These are phyloP conservation scores for Nymphalis polychloros DNA, from an alignment of 2,888 invertebrate genomes.

Conservation along the genomic window DNA sequence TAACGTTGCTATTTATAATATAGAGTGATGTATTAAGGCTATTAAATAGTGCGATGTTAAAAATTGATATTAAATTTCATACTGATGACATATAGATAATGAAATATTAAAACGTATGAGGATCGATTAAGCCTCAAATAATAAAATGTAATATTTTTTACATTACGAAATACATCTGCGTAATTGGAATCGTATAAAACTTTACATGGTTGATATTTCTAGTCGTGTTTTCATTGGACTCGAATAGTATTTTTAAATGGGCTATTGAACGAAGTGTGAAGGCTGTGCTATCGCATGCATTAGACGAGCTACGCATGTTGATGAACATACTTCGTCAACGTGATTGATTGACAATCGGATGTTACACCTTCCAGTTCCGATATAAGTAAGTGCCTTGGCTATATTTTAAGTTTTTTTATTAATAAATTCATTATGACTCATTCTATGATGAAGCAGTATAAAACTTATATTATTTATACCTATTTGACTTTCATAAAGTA, in stretches of 20 bases:
- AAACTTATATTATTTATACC: too few species aligned
- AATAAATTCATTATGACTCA: not conserved
- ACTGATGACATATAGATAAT: constrained; percentile 14
- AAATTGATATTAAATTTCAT: constrained; percentile 20
- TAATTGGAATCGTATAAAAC: constrained; percentile 2
- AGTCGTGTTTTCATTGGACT: constrained; percentile 19
- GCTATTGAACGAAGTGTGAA: constrained; percentile 22
- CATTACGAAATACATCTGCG: not conserved
- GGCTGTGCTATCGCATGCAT: constrained; percentile 33
- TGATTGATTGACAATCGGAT: constrained; percentile 48
- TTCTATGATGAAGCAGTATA: not conserved
- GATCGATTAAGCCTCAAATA: not conserved
- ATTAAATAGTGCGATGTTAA: constrained; percentile 18
- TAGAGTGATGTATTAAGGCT: constrained; percentile 6
- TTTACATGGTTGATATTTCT: constrained; percentile 7
- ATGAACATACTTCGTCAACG: constrained; percentile 34
- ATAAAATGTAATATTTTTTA: constrained; percentile 3
- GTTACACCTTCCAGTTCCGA: constrained; percentile 43
- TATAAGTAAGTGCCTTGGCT: constrained; percentile 20
- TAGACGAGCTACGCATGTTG: constrained; percentile 33
- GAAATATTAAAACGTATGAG: not conserved
- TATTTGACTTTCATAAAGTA: too few species aligned
- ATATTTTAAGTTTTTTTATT: constrained; percentile 9
- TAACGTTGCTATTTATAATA: constrained; percentile 27
- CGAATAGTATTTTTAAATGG: constrained; percentile 20